Conservation (phyloP, 1,140 invertebrate genomes). For the Rhyzopertha dominica region DNA sequence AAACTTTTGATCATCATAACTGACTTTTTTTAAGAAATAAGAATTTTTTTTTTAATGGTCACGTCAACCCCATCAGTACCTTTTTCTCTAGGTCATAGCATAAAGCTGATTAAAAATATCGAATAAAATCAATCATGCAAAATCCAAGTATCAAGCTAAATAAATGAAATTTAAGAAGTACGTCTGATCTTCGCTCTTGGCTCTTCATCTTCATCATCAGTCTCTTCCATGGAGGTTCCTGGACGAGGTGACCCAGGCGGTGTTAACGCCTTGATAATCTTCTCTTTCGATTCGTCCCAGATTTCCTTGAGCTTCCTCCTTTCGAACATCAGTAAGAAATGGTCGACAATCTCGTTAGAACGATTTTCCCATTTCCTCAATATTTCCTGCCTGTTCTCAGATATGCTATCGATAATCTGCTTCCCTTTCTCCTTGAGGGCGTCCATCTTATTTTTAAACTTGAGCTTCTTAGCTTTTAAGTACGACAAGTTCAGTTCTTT, state of each 20-base stretch:
- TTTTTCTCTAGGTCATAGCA: too few species aligned
- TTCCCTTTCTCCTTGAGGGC: constrained; percentile 88
- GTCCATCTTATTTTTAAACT: constrained; percentile 91
- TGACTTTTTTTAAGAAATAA: too few species aligned
- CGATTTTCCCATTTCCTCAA: constrained; percentile 95
- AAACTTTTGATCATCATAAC: too few species aligned
- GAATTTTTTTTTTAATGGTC: too few species aligned
- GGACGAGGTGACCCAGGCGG: constrained; percentile 66
- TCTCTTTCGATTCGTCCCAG: constrained; percentile 82
- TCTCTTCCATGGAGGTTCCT: constrained; percentile 23
- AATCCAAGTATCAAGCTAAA: too few species aligned
- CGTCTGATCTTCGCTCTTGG: too few species aligned
- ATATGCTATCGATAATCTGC: constrained; percentile 77
- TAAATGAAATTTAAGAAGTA: too few species aligned
- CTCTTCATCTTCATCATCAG: too few species aligned
- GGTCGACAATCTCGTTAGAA: constrained; percentile 89
- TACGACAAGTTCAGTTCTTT: constrained; percentile 98
- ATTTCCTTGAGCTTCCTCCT: constrained; percentile 69
- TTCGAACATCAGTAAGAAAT: constrained; percentile 89
- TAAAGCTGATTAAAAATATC: too few species aligned
- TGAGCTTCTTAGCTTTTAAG: constrained; percentile 90
- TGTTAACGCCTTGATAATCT: constrained; percentile 80
- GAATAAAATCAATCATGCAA: too few species aligned
- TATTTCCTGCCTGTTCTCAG: constrained; percentile 81
- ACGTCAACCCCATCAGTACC: too few species aligned